Percentiles rank a stretch among this genome's conserved stretches.
These are phyloP conservation scores for Enteromius radiatus DNA, from an alignment of 2,797 vertebrate species.

Conservation along the genomic window DNA sequence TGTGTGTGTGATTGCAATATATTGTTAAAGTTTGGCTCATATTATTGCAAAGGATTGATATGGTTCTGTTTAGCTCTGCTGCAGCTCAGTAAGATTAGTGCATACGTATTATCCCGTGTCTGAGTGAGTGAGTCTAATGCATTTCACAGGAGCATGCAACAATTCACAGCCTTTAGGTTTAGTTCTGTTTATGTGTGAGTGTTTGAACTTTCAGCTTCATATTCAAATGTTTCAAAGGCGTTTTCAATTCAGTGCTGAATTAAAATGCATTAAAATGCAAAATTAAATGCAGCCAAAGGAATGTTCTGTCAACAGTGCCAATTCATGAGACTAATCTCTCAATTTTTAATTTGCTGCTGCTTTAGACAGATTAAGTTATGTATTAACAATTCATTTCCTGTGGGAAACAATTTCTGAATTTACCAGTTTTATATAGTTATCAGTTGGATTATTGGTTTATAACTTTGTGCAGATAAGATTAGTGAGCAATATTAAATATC, in stretches of 20 bases:
- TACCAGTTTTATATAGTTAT: background rate
- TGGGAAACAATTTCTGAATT: background rate
- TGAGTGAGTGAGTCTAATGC: conserved; percentile 17
- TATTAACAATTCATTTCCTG: background rate
- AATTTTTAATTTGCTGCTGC: background rate
- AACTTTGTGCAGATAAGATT: background rate
- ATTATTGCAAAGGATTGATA: background rate
- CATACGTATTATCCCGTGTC: background rate
- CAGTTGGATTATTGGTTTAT: background rate
- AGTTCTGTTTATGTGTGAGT: background rate
- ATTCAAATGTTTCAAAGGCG: background rate
- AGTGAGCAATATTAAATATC: background rate
- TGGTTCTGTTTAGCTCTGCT: background rate
- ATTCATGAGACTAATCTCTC: background rate
- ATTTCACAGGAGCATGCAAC: conserved; percentile 63
- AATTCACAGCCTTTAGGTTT: conserved; percentile 60
- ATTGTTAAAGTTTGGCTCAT: background rate
- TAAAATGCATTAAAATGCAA: background rate
- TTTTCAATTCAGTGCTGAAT: background rate
- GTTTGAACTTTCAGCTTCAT: background rate
- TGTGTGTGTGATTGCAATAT: background rate
- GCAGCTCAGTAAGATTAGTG: background rate
- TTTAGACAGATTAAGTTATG: background rate
- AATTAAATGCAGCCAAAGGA: background rate
- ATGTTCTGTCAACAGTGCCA: background rate